Evolutionary conservation across 2,113 vertebrate species (phyloP), one percentile per base, ranked within the genome.

Genomic region (Sisor rabdophorus): DNA sequence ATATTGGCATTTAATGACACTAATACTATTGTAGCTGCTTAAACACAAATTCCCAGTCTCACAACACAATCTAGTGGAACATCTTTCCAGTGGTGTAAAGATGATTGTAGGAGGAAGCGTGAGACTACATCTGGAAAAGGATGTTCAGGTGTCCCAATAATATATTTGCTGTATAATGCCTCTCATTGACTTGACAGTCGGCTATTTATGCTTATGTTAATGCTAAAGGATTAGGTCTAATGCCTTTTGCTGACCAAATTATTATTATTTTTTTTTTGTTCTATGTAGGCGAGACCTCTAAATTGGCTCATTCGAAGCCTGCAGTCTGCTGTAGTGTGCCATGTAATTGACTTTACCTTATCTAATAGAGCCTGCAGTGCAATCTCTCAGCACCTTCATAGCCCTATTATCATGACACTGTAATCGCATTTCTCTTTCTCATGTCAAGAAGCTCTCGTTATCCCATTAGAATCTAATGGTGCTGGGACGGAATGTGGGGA

Each of bases 401-500:
- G 59, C 61, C 30, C 56, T 32, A 58, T 78, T 78, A 81, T 64
- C 67, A 53, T 58, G 54, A 80, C 75, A 83, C 67, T 19, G 63
- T 63, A 47, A 65, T 80, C 53, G 44, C 68, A 54, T 73, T 77
- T 81, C 65, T 80, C 76, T 61, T 58, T 22, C 79, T 76, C 74
- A 54, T 68, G 72, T 82, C 59, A 12, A 75, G 70, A 67, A 24
- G 60, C 44, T 70, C 73, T 76, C 28, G 58, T 80, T 76, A 82
- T 85, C 61, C 77, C 64, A 74, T 82, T 65, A 79, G 30, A 73
- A 56, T 40, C 48, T 77, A 77, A 78, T 76, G 71, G 26, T 69
- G 30, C 65, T 54, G 40, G 73, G 77, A 82, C 60, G 36, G 61
- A 82, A 75, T 60, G 71, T 56, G 26, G 59, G 48, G 73, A 48